Base-by-base conservation (phyloP, 2,797 vertebrate species). In the Lepilemur ruficaudatus region DNA sequence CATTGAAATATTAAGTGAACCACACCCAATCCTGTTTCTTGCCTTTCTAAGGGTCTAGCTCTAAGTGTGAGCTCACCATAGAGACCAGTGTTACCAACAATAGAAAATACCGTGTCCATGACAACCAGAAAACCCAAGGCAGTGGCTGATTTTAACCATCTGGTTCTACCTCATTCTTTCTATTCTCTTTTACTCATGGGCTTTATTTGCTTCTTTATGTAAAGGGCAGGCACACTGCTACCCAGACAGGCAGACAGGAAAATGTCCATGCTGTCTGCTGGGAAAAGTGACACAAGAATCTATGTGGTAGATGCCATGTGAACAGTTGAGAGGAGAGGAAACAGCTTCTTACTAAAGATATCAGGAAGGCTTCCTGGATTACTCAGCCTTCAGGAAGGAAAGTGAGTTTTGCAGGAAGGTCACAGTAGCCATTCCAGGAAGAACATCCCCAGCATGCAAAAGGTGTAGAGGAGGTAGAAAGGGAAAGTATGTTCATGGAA, bases 71-170 rank as follows among this genome's bases (percentile, higher is more conserved):
- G 72, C 14, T 97, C 94, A 85, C 95, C 96, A 97, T 91, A 91
- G 96, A 95, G 84, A 97, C 87, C 28, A 30, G 75, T 92, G 95
- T 94, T 96, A 69, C 61, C 79, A 96, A 87, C 70, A 94, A 95
- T 93, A 97, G 95, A 96, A 95, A 67, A 89, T 75, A 48, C 67
- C 0, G 89, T 98, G 65, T 97, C 97, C 95, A 97, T 98, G 96
- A 72, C 97, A 97, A 97, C 96, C 52, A 76, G 48, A 94, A 96
- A 91, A 63, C 15, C 65, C 79, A 94, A 96, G 80, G 85, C 96
- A 96, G 63, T 32, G 46, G 78, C 59, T 91, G 91, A 91, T 83
- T 96, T 96, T 93, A 95, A 80, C 89, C 82, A 88, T 92, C 92
- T 93, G 55, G 35, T 93, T 92, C 76, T 48, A 72, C 61, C 82